A percentile compares a stretch with the other conserved stretches of the same genome.
Conservation (phyloP, 2,113 vertebrate species). For the Leptobrachium ailaonicum region DNA sequence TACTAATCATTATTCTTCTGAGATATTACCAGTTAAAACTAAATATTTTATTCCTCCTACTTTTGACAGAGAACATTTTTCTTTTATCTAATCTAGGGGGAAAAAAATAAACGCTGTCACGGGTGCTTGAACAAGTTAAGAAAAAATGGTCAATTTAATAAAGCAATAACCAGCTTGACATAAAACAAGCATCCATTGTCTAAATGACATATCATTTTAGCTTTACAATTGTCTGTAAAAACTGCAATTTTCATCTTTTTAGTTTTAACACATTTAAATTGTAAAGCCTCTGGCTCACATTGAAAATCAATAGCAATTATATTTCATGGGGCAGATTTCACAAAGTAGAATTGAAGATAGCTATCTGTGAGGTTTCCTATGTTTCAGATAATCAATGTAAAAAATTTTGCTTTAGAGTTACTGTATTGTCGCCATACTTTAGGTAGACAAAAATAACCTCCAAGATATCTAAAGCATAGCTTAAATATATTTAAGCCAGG, state of each 20-base stretch:
- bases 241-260: conserved; percentile 34
- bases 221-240: conserved; percentile 14
- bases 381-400: not conserved
- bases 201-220: conserved; percentile 17
- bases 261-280: conserved; percentile 28
- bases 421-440: not conserved
- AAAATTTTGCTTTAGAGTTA: not conserved
- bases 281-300: conserved; percentile 30
- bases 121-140: not conserved
- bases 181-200: conserved; percentile 14
- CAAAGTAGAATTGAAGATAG: not conserved
- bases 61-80: not conserved
- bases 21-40: too few relatives aligned
- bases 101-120: not conserved
- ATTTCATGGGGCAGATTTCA: conserved; percentile 16
- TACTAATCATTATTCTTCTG: too few relatives aligned
- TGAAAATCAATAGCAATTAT: conserved; percentile 38
- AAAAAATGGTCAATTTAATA: not conserved
- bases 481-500: not conserved
- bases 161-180: conserved; percentile 1
- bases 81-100: not conserved
- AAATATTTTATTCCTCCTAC: too few relatives aligned
- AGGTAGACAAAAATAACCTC: not conserved
- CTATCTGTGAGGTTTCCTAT: conserved; percentile 5
- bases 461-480: not conserved